Base-by-base conservation (phyloP, 1,140 invertebrate species). In the Lanistes nyassanus region DNA sequence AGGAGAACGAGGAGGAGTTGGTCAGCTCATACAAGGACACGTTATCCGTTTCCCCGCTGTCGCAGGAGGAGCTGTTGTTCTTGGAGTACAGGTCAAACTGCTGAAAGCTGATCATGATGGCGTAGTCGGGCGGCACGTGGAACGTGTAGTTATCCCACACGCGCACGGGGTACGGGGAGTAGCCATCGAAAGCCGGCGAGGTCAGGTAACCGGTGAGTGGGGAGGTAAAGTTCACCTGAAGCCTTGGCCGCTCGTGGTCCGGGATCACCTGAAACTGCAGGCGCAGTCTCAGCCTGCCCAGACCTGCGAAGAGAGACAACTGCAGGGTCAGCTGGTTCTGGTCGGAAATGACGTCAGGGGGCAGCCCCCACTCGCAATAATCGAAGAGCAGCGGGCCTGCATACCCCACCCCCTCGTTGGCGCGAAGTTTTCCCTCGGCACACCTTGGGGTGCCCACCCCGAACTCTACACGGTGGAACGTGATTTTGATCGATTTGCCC, bases 21-120 rank as follows among this genome's bases (percentile, higher is more conserved):
- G 36, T 62, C 51, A 56, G 67, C 29, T 56, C n/a, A 19, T 26
- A 72, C 34, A 72, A 55, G 9, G 70, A 72, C 31, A 72, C 70
- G 37, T 55, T 72, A 55, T 72, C 70, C 5, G 37, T 42, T 34
- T 36, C 19, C 13, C 29, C 42, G 31, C 42, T 53, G 68, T 36
- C 26, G 37, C 70, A 72, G 16, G 34, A 23, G 36, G 42, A 56
- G 29, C 56, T 71, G 70, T 72, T 72, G 70, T 55, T 34, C 23
- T n/a, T 23, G 19, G 70, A 72, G 56, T 62, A 37, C 5, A 72
- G 34, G n/a, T 72, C 70, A 26, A 72, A 72, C 55, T 72, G 70
- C 70, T 72, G 70, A n/a, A 72, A 72, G 70, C 70, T 60, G 70
- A 72, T 62, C 70, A 72, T 72, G 36, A 72, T 72, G 19, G 37